phyloP scores from a whole-genome alignment of 2,888 invertebrate species.

The Drosophila paranaensis region DNA sequence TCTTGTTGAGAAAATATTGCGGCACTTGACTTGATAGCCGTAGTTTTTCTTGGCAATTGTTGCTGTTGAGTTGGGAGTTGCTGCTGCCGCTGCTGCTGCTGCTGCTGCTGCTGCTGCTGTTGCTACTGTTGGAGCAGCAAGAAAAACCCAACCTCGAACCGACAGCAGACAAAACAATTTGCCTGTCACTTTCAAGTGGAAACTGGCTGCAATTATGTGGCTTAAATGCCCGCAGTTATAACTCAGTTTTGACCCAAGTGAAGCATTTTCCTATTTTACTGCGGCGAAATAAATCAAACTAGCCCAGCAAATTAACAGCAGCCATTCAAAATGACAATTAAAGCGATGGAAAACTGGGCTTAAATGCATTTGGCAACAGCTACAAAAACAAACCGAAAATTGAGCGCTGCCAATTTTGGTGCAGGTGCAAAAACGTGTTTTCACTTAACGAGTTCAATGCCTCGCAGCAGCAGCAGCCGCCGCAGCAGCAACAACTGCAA shows the following conservation, averaged over 20 bases:
- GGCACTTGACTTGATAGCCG: slow-evolving; percentile 41
- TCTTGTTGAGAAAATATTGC: slow-evolving; percentile 29
- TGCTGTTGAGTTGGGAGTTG: neutral
- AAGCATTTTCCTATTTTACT: slow-evolving; percentile 18
- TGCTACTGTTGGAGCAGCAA: slow-evolving; percentile 4
- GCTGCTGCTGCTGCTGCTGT: slow-evolving; percentile 2
- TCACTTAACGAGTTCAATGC: slow-evolving; percentile 67
- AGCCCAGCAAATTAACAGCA: slow-evolving; percentile 19
- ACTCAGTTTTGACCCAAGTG: slow-evolving; percentile 27
- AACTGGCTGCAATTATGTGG: slow-evolving; percentile 44
- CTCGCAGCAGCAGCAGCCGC: slow-evolving; percentile 39
- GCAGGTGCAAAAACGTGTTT: slow-evolving; percentile 66
- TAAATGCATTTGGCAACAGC: neutral
- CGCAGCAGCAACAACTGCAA: slow-evolving; percentile 22
- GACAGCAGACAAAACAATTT: slow-evolving; percentile 41
- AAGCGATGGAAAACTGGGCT: slow-evolving; percentile 18
- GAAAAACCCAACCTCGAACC: neutral
- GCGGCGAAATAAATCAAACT: slow-evolving; percentile 35
- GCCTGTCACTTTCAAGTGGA: slow-evolving; percentile 57
- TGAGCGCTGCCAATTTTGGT: slow-evolving; percentile 47
- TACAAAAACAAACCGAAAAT: slow-evolving; percentile 10
- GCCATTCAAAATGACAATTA: slow-evolving; percentile 20
- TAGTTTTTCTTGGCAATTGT: slow-evolving; percentile 24
- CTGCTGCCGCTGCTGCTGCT: slow-evolving; percentile 1
- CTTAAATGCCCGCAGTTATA: slow-evolving; percentile 38